Evolutionary conservation across 2,797 vertebrate genomes (phyloP).

Genomic region (Streptopelia turtur): DNA sequence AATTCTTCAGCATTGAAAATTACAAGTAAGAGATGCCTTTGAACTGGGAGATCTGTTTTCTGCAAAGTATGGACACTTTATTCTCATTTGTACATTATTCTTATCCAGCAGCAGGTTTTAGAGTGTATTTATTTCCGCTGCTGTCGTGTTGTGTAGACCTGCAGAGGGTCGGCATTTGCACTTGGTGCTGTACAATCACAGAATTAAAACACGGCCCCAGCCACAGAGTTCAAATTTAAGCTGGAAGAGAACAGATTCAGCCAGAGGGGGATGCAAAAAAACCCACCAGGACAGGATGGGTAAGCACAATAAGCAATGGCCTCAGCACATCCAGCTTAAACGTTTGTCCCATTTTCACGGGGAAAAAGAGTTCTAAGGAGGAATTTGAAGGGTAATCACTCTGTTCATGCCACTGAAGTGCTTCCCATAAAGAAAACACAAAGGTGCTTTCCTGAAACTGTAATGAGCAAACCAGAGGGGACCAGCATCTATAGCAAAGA

Average conservation of each 20-base stretch:
- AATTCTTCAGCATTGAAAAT: conserved; percentile 40
- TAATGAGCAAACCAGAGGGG: not conserved
- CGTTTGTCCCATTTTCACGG: not conserved
- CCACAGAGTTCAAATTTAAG: conserved; percentile 21
- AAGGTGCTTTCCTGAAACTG: not conserved
- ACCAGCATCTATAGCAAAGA: not conserved
- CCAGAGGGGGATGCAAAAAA: not conserved
- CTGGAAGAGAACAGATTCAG: not conserved
- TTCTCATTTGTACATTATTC: conserved; percentile 16
- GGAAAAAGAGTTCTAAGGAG: not conserved
- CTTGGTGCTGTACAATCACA: not conserved
- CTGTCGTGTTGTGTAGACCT: not conserved
- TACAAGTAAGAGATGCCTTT: conserved; percentile 57
- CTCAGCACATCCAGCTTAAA: not conserved
- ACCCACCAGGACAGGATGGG: not conserved
- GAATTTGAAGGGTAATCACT: not conserved
- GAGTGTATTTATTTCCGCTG: not conserved
- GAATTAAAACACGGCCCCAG: not conserved
- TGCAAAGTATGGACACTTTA: conserved; percentile 24
- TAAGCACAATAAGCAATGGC: not conserved
- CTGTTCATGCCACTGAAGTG: not conserved
- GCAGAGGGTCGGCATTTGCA: conserved; percentile 33
- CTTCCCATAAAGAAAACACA: conserved; percentile 2
- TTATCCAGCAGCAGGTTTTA: not conserved
- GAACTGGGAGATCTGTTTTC: conserved; percentile 39